phyloP scores from a whole-genome alignment of 2,113 vertebrate genomes.

The Coregonus clupeaformis region DNA sequence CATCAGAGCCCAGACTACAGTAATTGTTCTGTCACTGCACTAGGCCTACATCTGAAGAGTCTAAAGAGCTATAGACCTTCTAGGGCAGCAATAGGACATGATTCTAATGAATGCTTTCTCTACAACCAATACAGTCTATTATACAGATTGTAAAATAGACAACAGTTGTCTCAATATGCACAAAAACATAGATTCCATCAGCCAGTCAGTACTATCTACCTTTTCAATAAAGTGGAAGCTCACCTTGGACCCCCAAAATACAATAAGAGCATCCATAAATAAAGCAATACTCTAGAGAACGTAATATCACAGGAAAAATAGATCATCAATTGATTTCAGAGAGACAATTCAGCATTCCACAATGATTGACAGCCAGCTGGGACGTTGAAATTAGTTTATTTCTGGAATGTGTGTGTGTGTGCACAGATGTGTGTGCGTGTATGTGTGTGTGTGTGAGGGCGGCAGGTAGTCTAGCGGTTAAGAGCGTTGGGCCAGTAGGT shows the following conservation, averaged over 20 bases:
- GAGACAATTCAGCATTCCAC: too few species aligned
- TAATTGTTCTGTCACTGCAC: slow-evolving; percentile 47
- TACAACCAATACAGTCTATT: background rate
- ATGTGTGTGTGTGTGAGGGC: background rate
- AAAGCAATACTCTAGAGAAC: background rate
- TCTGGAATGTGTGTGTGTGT: background rate
- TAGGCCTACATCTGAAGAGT: slow-evolving; percentile 30
- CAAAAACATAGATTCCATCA: background rate
- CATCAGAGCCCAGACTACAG: slow-evolving; percentile 41
- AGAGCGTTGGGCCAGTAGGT: too few species aligned
- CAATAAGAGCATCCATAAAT: too few species aligned
- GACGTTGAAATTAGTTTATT: background rate
- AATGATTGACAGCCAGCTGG: background rate
- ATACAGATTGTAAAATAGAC: background rate
- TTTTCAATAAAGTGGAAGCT: too few species aligned
- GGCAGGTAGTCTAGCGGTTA: too few species aligned
- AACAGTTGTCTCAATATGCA: background rate
- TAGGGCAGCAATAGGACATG: slow-evolving; percentile 27
- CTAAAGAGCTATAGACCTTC: slow-evolving; percentile 34
- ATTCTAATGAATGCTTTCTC: too few species aligned
- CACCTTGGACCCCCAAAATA: too few species aligned
- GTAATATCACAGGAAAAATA: background rate
- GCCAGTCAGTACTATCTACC: background rate
- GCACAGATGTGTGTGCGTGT: background rate
- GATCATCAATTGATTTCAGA: too few species aligned